These are phyloP conservation scores for Ctenodactylus gundi DNA, from an alignment of 2,113 vertebrate species.

Conservation along the genomic window DNA sequence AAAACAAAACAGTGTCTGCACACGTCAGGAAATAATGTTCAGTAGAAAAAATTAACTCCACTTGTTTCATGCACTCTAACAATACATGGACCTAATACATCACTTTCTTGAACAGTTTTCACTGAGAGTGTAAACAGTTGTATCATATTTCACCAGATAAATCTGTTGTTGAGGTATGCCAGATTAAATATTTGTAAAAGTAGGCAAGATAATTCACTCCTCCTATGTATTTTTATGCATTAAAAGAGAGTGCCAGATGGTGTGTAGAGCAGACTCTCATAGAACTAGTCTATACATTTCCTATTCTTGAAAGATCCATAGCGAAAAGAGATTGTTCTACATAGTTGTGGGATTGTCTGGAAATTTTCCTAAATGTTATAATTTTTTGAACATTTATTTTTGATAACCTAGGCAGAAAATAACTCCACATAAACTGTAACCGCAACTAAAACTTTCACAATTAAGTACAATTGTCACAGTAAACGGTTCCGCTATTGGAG, in stretches of 20 bases:
- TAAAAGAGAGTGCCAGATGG: neutral
- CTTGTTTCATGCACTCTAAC: neutral
- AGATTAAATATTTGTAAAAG: slow-evolving; percentile 51
- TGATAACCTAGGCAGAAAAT: slow-evolving; percentile 10
- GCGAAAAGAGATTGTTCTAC: neutral
- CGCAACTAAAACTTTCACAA: neutral
- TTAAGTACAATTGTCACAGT: neutral
- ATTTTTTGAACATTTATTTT: neutral
- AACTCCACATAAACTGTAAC: neutral
- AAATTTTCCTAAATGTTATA: slow-evolving; percentile 8
- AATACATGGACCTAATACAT: neutral
- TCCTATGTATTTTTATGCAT: neutral
- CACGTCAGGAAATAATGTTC: neutral
- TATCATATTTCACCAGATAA: neutral
- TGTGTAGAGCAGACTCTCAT: neutral
- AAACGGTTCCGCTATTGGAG: neutral
- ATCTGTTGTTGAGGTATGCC: neutral
- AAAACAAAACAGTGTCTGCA: neutral
- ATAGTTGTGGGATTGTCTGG: neutral
- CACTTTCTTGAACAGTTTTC: slow-evolving; percentile 34
- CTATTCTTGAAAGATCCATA: neutral
- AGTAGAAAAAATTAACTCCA: neutral
- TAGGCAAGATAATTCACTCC: neutral
- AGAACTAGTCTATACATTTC: neutral
- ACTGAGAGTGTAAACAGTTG: neutral